Conservation (phyloP, 2,888 invertebrate species). For the Rotaria socialis region DNA sequence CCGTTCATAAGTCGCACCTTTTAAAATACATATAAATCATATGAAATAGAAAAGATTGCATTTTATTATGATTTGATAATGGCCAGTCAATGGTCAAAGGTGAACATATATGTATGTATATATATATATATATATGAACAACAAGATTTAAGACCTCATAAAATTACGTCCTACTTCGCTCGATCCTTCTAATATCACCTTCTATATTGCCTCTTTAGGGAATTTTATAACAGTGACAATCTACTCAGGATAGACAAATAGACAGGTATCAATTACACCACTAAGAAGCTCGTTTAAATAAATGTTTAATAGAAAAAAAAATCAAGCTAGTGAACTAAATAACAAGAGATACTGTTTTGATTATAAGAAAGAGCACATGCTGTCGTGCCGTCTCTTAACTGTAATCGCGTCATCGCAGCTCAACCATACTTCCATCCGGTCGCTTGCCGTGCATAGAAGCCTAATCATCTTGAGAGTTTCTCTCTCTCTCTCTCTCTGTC, state of each 20-base stretch:
- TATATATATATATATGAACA: neutral
- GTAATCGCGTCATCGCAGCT: neutral
- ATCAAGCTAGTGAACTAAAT: neutral
- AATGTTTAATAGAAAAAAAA: neutral
- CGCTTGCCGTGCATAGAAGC: neutral
- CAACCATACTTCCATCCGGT: neutral
- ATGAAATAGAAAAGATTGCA: neutral
- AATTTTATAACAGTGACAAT: neutral
- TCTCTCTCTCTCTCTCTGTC: neutral
- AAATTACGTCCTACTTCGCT: neutral
- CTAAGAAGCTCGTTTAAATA: neutral
- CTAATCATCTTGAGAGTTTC: constrained; percentile 6
- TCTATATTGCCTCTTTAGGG: neutral
- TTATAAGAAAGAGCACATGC: neutral
- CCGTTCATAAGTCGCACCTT: neutral
- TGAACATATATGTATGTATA: neutral
- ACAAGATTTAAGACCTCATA: neutral
- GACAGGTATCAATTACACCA: neutral
- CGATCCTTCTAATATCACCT: neutral
- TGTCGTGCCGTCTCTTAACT: constrained; percentile 1
- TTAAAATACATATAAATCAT: neutral
- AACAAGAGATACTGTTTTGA: neutral
- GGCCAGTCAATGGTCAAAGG: neutral
- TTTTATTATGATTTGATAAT: neutral
- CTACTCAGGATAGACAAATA: neutral